Evolutionary conservation across 2,797 vertebrate genomes (phyloP).

Genomic region (Clarias pachynema): DNA sequence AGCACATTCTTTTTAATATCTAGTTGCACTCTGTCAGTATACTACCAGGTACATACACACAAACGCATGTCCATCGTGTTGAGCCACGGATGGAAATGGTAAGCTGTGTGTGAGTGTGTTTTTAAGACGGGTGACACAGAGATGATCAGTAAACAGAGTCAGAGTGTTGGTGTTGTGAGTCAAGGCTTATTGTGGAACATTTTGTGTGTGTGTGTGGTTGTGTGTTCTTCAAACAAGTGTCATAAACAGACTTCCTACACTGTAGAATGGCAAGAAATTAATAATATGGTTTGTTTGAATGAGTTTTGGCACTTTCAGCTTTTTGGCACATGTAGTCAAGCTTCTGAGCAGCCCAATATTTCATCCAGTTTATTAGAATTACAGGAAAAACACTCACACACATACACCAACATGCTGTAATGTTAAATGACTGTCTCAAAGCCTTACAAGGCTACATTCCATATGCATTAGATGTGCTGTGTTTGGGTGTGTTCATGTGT

Average conservation of each 20-base stretch:
- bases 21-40: background rate
- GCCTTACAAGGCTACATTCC: background rate
- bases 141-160: constrained; percentile 62
- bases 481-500: constrained; percentile 8
- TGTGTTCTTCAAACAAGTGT: background rate
- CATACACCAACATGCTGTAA: background rate
- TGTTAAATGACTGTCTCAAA: background rate
- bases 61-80: background rate
- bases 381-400: constrained; percentile 8
- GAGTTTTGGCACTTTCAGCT: background rate
- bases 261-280: background rate
- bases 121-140: constrained; percentile 59
- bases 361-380: background rate
- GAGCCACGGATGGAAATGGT: background rate
- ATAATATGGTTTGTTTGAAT: background rate
- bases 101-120: constrained; percentile 12
- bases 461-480: too few relatives aligned
- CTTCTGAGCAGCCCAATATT: background rate
- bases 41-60: background rate
- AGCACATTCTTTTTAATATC: background rate
- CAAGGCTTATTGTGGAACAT: constrained; percentile 38
- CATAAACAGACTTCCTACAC: constrained; percentile 9
- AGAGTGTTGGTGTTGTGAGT: constrained; percentile 63
- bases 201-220: constrained; percentile 23
- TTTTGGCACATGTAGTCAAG: background rate